phyloP scores from a whole-genome alignment of 2,797 vertebrate species.

The Glyptemys insculpta region DNA sequence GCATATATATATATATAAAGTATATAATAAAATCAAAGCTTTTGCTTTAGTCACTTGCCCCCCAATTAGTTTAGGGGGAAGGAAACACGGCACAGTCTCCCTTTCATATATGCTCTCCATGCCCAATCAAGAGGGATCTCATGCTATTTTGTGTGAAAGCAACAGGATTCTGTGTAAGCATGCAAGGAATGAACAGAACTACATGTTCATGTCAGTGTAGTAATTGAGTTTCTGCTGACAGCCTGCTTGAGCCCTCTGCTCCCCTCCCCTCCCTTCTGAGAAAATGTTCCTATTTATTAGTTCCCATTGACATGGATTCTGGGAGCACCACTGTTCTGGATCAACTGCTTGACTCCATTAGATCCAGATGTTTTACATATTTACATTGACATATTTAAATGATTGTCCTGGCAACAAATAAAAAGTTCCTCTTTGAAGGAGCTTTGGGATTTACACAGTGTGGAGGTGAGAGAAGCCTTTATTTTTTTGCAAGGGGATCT shows the following conservation, averaged over 20 bases:
- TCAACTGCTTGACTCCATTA: constrained; percentile 50
- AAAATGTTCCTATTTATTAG: background rate
- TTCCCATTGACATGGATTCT: constrained; percentile 45
- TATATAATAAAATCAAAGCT: constrained; percentile 4
- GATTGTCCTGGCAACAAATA: constrained; percentile 41
- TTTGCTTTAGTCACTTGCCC: background rate
- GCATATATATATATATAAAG: too few species aligned
- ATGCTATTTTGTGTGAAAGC: background rate
- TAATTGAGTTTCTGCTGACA: background rate
- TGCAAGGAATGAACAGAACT: background rate
- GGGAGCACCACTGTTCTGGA: constrained; percentile 42
- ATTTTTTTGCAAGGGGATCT: constrained; percentile 21
- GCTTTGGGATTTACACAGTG: background rate
- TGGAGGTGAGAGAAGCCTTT: constrained; percentile 27
- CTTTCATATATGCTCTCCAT: background rate
- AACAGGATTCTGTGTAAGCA: background rate
- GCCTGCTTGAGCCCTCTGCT: background rate
- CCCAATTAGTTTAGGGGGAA: background rate
- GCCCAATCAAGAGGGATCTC: background rate
- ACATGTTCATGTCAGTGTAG: background rate
- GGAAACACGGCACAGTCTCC: background rate
- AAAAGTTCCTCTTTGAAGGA: constrained; percentile 9
- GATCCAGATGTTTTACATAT: constrained; percentile 55
- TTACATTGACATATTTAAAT: constrained; percentile 60
- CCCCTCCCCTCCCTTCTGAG: background rate